Evolutionary conservation across 2,113 vertebrate species (phyloP), one percentile per base, ranked within the genome.

Genomic region (Mormyrus iriodes): DNA sequence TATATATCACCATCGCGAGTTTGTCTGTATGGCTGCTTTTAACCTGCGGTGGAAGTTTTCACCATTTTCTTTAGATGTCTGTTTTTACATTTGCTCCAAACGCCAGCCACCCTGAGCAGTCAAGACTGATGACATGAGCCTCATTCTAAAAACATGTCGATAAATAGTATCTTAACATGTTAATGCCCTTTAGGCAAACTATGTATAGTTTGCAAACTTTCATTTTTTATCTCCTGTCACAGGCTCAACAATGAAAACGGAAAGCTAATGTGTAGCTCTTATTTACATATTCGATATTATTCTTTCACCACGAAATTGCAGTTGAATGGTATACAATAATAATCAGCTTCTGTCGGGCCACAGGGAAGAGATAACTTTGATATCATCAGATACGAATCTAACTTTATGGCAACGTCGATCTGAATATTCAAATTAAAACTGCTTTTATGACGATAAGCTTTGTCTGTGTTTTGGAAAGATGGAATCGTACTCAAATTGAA

Each of bases 351-450:
- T 55, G 85, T 27, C 27, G 0, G 31, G 85, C 86, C 86, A 51
- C 86, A 65, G 53, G 55, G 86, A 46, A 65, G 31, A 88, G 88
- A 82, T 88, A 82, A 88, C 73, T 49, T 46, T 79, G 88, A 88
- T 49, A 52, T 24, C 51, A 42, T 48, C 52, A 49, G 88, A 89
- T 89, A 85, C 48, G 53, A 46, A 85, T 89, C 82, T 44, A 5
- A 85, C 82, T 89, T 84, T 84, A 85, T 85, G 88, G 49, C 84
- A 65, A 65, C 7, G 79, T 61, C 84, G 79, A 85, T 65, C 88
- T 46, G 53, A 65, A 58, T 84, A 85, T 89, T 46, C 88, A 89
- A 89, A 89, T 89, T 89, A 58, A 89, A 85, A 85, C 48, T 15
- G 88, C 79, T 89, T 79, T 89, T 61, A 61, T 52, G 35, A 48